Conservation (phyloP, 2,797 vertebrate species). For the Pogoniulus pusillus region DNA sequence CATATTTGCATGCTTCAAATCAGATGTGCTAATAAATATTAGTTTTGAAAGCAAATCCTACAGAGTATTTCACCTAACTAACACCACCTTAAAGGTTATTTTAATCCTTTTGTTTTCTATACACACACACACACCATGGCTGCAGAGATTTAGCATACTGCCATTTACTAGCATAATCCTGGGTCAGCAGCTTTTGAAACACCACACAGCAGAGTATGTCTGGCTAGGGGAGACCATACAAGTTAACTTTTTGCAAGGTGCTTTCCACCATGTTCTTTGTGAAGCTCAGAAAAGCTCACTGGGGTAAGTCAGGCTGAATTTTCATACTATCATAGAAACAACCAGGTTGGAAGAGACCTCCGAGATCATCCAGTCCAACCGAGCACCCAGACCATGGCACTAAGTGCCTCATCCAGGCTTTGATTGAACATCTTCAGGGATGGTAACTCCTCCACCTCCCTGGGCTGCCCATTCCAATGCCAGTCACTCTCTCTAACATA, state of each 20-base stretch:
- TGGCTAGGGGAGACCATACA: background rate
- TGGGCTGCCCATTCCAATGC: no score
- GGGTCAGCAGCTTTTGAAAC: background rate
- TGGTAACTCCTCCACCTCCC: no score
- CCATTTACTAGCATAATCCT: background rate
- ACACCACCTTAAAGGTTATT: background rate
- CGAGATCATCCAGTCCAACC: no score
- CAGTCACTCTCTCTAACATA: no score
- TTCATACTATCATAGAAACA: no score
- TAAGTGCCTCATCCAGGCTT: no score
- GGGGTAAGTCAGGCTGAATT: background rate
- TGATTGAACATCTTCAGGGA: no score
- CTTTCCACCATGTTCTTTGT: background rate
- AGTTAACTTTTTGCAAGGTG: background rate
- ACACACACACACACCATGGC: no score
- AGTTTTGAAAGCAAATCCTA: background rate
- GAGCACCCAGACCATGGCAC: no score
- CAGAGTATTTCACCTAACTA: background rate
- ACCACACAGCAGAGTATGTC: background rate
- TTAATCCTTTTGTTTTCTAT: fast-evolving
- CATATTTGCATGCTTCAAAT: background rate
- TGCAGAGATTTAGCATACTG: background rate
- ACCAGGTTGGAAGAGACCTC: no score
- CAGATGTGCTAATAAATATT: background rate
- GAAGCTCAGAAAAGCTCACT: background rate